Percentiles rank a stretch among this genome's conserved stretches.
Conservation (phyloP, 2,797 vertebrate species). For the Poliocrania exsul region DNA sequence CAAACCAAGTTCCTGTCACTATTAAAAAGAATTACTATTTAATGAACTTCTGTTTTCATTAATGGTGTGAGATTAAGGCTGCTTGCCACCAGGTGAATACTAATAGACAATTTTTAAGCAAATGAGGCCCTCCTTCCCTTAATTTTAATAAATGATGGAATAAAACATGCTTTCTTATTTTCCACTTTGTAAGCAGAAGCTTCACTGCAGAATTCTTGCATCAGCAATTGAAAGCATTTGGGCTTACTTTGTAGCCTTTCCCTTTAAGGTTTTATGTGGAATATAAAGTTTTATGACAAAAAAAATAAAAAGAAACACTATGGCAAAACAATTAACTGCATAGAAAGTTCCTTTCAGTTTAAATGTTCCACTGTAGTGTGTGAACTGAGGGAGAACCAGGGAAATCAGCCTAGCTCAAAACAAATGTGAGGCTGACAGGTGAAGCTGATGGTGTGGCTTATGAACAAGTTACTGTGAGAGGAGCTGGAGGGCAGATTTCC, state of each 20-base stretch:
- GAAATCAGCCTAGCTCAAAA: background rate
- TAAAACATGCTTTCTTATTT: conserved; percentile 40
- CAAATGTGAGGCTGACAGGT: background rate
- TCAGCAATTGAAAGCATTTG: conserved; percentile 7
- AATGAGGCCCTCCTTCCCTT: conserved; percentile 49
- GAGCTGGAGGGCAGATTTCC: conserved; percentile 28
- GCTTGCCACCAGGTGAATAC: conserved; percentile 63
- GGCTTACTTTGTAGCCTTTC: background rate
- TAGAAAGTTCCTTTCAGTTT: background rate
- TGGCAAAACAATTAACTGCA: background rate
- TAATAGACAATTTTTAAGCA: conserved; percentile 59
- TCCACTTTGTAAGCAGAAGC: conserved; percentile 10
- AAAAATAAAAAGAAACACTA: background rate
- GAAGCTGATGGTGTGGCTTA: background rate
- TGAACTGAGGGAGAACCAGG: background rate
- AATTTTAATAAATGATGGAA: conserved; percentile 59
- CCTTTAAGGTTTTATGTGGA: conserved; percentile 1
- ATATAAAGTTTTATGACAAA: background rate
- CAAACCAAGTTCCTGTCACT: conserved; percentile 20
- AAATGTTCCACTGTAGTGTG: background rate
- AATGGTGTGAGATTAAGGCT: conserved; percentile 58
- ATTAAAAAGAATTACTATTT: conserved; percentile 60
- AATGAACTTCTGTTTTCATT: conserved; percentile 67
- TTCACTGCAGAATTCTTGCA: background rate
- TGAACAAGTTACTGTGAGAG: background rate